Conservation (phyloP, 92 coral and sea anemone genomes). For the Zoanthus gigantus region DNA sequence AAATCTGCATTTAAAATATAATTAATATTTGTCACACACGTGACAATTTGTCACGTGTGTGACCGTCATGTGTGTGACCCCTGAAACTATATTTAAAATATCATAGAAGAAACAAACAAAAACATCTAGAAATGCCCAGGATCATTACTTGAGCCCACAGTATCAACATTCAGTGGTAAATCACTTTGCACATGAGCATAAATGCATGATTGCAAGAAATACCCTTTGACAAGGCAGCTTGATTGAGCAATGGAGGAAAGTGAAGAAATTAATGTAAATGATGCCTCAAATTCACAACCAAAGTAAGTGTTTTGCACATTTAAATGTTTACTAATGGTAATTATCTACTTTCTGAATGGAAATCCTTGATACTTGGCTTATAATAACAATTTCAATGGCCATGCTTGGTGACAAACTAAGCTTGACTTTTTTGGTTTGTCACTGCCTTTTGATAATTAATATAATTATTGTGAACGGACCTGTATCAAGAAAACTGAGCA, state of each 20-base stretch:
- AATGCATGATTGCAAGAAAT: constrained; percentile 20
- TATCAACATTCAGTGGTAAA: constrained; percentile 35
- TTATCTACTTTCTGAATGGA: constrained; percentile 7
- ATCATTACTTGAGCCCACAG: constrained; percentile 44
- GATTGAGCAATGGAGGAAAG: constrained; percentile 33
- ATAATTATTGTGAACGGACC: constrained; percentile 14
- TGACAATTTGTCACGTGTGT: constrained; percentile 48
- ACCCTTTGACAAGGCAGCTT: constrained; percentile 13
- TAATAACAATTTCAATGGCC: constrained; percentile 5
- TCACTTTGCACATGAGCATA: constrained; percentile 49
- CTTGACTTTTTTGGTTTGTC: constrained; percentile 14
- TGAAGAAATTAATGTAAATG: constrained; percentile 18
- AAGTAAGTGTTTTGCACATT: constrained; percentile 36
- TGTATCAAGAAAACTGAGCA: constrained; percentile 14
- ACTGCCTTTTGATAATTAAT: constrained; percentile 12
- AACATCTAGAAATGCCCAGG: constrained; percentile 12
- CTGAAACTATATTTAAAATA: constrained; percentile 20
- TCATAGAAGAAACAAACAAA: not conserved
- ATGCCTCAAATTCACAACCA: constrained; percentile 24
- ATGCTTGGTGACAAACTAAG: constrained; percentile 15
- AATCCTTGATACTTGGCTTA: not conserved
- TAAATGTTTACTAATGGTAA: constrained; percentile 5
- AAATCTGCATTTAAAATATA: constrained; percentile 11
- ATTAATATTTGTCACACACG: constrained; percentile 45
- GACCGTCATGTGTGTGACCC: constrained; percentile 46